Conservation (phyloP, 2,113 vertebrate species). For the Amphilophus citrinellus region DNA sequence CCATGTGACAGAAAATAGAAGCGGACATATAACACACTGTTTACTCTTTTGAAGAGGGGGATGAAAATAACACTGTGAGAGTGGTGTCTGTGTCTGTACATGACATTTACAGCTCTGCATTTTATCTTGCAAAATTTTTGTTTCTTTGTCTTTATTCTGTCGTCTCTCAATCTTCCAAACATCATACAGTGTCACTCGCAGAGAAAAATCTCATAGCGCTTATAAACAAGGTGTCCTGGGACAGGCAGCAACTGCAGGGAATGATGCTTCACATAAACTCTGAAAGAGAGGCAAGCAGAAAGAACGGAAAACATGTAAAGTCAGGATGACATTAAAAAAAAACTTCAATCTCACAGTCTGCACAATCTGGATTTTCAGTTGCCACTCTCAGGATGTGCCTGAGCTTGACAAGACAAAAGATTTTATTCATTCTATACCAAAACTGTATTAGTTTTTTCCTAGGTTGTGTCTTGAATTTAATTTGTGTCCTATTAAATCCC, state of each 20-base stretch:
- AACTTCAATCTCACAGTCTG: not conserved
- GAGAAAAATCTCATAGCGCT: slow-evolving; percentile 71
- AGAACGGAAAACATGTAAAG: slow-evolving; percentile 19
- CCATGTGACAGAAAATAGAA: slow-evolving; percentile 76
- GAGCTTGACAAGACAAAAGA: not conserved
- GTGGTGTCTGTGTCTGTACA: slow-evolving; percentile 82
- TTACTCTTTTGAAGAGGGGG: slow-evolving; percentile 62
- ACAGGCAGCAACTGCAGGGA: slow-evolving; percentile 49
- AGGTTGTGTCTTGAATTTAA: not conserved
- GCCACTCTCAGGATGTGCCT: not conserved
- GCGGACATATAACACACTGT: slow-evolving; percentile 68
- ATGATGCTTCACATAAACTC: slow-evolving; percentile 68
- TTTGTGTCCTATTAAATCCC: accelerated
- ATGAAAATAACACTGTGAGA: slow-evolving; percentile 75
- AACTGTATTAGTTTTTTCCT: not conserved
- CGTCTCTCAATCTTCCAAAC: slow-evolving; percentile 39
- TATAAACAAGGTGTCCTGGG: slow-evolving; percentile 69
- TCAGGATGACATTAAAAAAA: not conserved
- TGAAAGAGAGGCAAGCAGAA: slow-evolving; percentile 56
- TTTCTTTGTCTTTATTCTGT: slow-evolving; percentile 45
- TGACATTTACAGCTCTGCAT: slow-evolving; percentile 78
- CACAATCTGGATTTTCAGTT: not conserved
- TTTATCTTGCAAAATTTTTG: slow-evolving; percentile 47
- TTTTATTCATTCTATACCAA: not conserved
- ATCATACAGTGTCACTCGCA: slow-evolving; percentile 59